Base-by-base conservation (phyloP, 2,113 vertebrate genomes). In the Limanda limanda region DNA sequence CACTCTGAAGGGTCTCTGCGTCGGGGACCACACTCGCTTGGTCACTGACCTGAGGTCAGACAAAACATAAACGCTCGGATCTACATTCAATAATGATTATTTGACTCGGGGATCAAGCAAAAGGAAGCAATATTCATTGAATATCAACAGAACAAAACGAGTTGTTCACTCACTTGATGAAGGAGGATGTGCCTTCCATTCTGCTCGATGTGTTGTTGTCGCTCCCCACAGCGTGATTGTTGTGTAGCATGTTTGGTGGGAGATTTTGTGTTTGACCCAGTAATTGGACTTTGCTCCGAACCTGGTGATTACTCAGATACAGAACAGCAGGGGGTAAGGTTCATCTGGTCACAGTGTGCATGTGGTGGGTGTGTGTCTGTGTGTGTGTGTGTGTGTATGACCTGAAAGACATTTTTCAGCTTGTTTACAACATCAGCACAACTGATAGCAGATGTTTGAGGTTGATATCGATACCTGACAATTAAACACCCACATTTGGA, bases 1-100 rank as follows among this genome's bases (percentile, higher is more conserved):
- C 58, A 97, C 91, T 23, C 95, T 95, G 92, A 97, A 97, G 14
- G 96, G 97, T n/a, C 96, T 89, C 84, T 94, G 96, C 3, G 95
- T 83, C 1, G 93, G 91, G 0, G 95, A 86, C 95, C 95, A 96
- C 68, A 97, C 93, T 31, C 94, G 92, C 17, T 93, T 94, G 56
- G 94, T 92, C 59, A 97, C 88, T 54, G 96, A 95, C 3, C 95
- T 78, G 92, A 90, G 55, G 80, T 91, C 73, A 45, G 11, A 60
- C 0, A 0, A 62, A 15, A 18, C 1, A 42, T 5, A 25, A 25
- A 20, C 17, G 47, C 17, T 4, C 47, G 5, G 47, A 54, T 54
- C 20, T 54, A 54, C 51, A 15, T 54, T 20, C 7, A 54, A 1
- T n/a, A 0, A 0, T 42, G 37, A 63, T 58, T 80, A 20, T 68